Evolutionary conservation across 92 coral and sea anemone genomes (phyloP).

Genomic region (Anthopleura xanthogrammica): DNA sequence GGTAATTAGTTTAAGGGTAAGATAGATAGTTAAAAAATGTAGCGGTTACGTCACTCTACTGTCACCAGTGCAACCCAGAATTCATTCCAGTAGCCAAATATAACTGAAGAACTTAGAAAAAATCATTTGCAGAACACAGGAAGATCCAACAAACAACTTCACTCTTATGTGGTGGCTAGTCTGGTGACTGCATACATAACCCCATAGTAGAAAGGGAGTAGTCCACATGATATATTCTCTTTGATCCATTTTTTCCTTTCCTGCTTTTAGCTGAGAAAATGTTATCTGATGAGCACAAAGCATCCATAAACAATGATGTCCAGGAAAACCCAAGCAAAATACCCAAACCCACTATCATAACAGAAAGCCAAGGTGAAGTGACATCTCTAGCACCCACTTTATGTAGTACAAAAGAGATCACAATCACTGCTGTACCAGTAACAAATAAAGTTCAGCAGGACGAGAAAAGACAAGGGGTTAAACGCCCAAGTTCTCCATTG

Average conservation of each 20-base stretch:
- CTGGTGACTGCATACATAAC: too few species aligned
- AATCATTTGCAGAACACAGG: too few species aligned
- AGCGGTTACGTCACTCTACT: too few species aligned
- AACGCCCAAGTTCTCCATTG: conserved; percentile 71
- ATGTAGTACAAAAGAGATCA: not conserved
- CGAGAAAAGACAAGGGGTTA: conserved; percentile 35
- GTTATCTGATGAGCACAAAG: not conserved
- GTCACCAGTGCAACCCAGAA: too few species aligned
- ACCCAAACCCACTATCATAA: not conserved
- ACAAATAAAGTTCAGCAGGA: conserved; percentile 21
- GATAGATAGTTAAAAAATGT: too few species aligned
- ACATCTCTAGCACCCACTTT: conserved; percentile 40
- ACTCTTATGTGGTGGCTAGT: too few species aligned
- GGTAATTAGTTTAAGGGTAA: too few species aligned
- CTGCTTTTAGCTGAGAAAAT: not conserved
- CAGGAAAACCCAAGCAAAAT: not conserved
- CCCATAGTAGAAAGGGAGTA: too few species aligned
- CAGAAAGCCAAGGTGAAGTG: conserved; percentile 50
- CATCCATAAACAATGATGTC: not conserved
- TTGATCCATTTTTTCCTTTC: not conserved
- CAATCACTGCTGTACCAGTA: conserved; percentile 12
- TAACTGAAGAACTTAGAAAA: too few species aligned
- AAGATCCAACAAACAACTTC: too few species aligned
- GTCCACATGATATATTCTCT: not conserved
- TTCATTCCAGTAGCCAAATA: too few species aligned